phyloP scores from a whole-genome alignment of 2,113 vertebrate species.

The Sprattus sprattus region DNA sequence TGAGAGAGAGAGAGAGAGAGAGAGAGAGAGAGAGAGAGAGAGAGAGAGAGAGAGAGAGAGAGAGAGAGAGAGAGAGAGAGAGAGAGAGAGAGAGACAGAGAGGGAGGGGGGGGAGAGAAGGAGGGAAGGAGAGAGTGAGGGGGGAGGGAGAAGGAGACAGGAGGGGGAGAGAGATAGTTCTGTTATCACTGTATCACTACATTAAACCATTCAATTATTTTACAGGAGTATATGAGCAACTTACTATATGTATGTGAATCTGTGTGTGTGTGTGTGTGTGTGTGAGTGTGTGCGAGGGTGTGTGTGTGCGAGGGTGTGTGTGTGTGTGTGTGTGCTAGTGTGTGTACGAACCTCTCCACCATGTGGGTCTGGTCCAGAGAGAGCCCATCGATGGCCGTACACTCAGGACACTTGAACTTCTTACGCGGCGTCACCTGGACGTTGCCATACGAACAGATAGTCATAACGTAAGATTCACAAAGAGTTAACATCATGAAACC shows the following conservation, averaged over 20 bases:
- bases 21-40: not conserved
- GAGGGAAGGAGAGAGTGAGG: too few relatives aligned
- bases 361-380: conserved; percentile 98
- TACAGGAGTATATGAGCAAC: too few relatives aligned
- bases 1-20: not conserved
- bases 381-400: conserved; percentile 95
- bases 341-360: conserved; percentile 82
- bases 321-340: not conserved
- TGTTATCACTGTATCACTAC: too few relatives aligned
- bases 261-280: too few relatives aligned
- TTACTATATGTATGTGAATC: too few relatives aligned
- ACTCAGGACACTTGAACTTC: conserved; percentile 99
- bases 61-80: too few relatives aligned
- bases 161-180: not conserved
- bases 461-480: not conserved
- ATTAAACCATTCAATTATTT: too few relatives aligned
- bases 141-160: too few relatives aligned
- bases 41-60: not conserved
- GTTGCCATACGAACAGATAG: conserved; percentile 32
- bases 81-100: too few relatives aligned
- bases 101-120: not conserved
- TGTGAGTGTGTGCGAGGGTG: not conserved
- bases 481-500: not conserved
- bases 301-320: not conserved
- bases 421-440: conserved; percentile 94